Evolutionary conservation across 2,888 invertebrate species (phyloP), one percentile per base, ranked within the genome.

Genomic region (Arctia plantaginis): DNA sequence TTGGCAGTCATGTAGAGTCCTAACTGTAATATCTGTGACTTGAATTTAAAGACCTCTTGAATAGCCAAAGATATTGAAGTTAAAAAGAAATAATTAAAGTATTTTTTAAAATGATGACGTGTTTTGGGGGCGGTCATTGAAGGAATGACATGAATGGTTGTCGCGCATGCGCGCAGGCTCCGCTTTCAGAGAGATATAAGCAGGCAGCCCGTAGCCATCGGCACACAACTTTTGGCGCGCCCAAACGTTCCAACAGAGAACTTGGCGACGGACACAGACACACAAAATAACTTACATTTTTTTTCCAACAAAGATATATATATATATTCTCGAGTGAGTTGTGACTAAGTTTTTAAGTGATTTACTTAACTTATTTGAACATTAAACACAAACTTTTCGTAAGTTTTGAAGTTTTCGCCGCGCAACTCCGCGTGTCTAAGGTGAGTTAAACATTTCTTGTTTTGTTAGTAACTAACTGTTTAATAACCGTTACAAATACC

Each of bases 221-320:
- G 88, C 94, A 89, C 95, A 95, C 90, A 94, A 95, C 93, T 95
- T 62, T 95, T 94, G 91, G 90, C 94, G 94, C 93, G 93, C 89
- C 90, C 91, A 91, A 92, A 90, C 94, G 93, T 90, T 91, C 91
- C 87, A 88, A 88, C 91, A 86, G 90, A 93, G 91, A 89, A 92
- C 88, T 90, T 87, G 87, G 88, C 87, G 88, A 88, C 88, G 80
- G 85, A 85, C 77, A 81, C 82, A 84, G 78, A 84, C 82, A 87
- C 80, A 84, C 73, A 76, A 75, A 74, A 77, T 80, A 80, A 84
- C 84, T 81, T 83, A 80, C 77, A 85, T 81, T 81, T 82, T 84
- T 84, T 85, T 77, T 74, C 72, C 39, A 76, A 82, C 77, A 83
- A 87, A 82, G 85, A 85, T 72, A n/a, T n/a, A n/a, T n/a, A n/a